Conservation (phyloP, 2,113 vertebrate species). For the Chamaea fasciata region DNA sequence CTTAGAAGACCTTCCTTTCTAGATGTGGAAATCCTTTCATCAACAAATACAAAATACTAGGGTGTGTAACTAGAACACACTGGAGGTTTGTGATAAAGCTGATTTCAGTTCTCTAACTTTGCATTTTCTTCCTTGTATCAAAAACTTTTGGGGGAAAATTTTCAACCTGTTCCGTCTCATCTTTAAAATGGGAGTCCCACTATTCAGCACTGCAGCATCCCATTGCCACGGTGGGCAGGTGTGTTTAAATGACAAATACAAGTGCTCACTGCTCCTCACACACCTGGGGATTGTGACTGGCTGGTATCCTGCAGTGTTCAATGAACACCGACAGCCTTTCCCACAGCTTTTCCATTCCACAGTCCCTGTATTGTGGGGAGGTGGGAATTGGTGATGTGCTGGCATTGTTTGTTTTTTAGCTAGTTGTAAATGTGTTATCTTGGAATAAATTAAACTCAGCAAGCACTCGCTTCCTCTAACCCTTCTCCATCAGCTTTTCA, state of each 20-base stretch:
- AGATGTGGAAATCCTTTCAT: background rate
- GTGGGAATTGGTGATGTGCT: background rate
- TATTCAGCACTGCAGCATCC: background rate
- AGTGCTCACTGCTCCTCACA: background rate
- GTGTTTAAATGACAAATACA: background rate
- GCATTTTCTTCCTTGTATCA: background rate
- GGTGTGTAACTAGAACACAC: background rate
- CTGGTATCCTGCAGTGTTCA: fast-evolving
- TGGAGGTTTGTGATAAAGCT: background rate
- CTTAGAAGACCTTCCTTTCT: background rate
- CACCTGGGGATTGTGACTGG: background rate
- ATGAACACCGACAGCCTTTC: background rate
- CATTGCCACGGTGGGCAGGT: background rate
- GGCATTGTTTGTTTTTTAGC: background rate
- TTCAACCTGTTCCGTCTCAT: background rate
- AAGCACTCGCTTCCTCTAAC: fast-evolving
- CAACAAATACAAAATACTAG: background rate
- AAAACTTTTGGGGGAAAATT: background rate
- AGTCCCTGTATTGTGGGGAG: background rate
- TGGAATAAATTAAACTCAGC: background rate
- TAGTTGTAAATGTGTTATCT: background rate
- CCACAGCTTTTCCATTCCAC: background rate
- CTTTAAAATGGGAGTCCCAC: background rate
- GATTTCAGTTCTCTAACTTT: background rate
- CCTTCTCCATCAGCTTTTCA: background rate